Percentiles rank a stretch among this genome's conserved stretches.
phyloP scores from a whole-genome alignment of 2,888 invertebrate species.

The Leptogaster cylindrica region DNA sequence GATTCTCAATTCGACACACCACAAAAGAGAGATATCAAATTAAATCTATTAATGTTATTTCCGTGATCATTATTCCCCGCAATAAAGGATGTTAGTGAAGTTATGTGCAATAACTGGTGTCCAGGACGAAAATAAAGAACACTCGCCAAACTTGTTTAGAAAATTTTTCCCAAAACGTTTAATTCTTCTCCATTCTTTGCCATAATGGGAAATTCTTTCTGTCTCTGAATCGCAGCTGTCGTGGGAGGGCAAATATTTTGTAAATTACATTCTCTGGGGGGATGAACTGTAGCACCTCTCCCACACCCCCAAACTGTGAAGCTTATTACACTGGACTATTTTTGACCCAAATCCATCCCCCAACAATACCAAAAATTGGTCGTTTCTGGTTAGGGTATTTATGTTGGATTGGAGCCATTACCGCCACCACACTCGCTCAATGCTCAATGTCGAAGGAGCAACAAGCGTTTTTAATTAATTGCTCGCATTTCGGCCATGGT shows the following conservation, averaged over 20 bases:
- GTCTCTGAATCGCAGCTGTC: conserved; percentile 21
- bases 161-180: not conserved
- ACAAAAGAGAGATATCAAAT: conserved; percentile 11
- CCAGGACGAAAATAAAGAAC: not conserved
- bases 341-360: conserved; percentile 13
- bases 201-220: conserved; percentile 1
- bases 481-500: conserved; percentile 8
- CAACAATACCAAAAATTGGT: conserved; percentile 14
- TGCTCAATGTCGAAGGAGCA: conserved; percentile 5
- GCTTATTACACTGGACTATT: not conserved
- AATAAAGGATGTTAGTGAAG: not conserved
- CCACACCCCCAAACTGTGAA: no score
- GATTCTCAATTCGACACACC: no score
- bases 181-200: not conserved
- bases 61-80: conserved; percentile 17
- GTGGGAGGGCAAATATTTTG: conserved; percentile 12
- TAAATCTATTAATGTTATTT: conserved; percentile 34
- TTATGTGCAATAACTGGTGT: not conserved
- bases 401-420: not conserved
- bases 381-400: conserved; percentile 4
- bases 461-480: conserved; percentile 36
- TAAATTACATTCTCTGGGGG: conserved; percentile 18
- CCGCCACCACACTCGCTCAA: not conserved
- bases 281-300: not conserved
- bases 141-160: not conserved